Conservation (phyloP, 2,888 invertebrate genomes). For the Epinotia nisella region DNA sequence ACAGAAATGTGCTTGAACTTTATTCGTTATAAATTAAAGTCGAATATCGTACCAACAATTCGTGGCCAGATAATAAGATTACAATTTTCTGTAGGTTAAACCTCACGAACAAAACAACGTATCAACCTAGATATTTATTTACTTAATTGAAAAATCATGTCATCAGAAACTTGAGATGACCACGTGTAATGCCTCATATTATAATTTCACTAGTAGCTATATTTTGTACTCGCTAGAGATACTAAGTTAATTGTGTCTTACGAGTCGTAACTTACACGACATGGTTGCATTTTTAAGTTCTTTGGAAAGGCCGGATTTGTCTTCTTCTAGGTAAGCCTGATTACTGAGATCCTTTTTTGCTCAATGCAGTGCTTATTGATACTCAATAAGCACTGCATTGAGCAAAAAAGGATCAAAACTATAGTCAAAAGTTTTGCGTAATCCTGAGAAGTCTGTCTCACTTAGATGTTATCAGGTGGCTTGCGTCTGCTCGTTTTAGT, state of each 20-base stretch:
- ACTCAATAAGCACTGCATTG: neutral
- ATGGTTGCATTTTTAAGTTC: constrained; percentile 6
- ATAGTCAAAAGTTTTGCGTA: neutral
- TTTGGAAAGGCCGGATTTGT: neutral
- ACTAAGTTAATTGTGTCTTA: neutral
- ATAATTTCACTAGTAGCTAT: neutral
- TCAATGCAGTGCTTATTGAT: too few species aligned
- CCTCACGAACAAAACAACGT: neutral
- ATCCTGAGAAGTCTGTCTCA: too few species aligned
- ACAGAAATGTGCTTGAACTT: neutral
- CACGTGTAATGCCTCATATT: constrained; percentile 7
- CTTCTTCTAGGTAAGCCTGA: neutral
- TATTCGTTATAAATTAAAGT: neutral
- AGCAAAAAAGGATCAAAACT: neutral
- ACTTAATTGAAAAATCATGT: constrained; percentile 10
- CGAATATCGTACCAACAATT: neutral
- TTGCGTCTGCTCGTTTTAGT: too few species aligned
- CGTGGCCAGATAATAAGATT: neutral
- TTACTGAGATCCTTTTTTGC: too few species aligned
- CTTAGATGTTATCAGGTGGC: too few species aligned
- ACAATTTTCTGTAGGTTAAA: constrained; percentile 13
- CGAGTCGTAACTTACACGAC: neutral
- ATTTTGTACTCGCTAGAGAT: neutral
- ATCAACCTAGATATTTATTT: neutral
- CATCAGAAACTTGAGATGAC: constrained; percentile 32